Evolutionary conservation across 1,140 invertebrate species (phyloP), one percentile per base, ranked within the genome.

Genomic region (Neuroterus valhalla): DNA sequence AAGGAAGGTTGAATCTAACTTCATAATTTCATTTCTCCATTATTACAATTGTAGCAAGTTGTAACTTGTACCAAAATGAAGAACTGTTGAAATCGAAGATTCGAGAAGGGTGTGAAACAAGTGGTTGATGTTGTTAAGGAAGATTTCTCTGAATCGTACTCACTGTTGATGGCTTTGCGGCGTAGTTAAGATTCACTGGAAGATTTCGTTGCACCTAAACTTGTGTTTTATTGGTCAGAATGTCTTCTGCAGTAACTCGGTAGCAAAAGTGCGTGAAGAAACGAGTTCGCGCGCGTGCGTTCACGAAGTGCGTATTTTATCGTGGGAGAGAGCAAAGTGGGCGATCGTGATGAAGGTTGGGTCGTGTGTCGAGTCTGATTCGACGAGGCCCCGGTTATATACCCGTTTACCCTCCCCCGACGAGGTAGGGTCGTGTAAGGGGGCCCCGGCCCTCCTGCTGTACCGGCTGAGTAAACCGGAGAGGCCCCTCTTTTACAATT

Each of bases 311-410:
- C 78, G 78, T 74, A 72, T 80, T 80, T 62, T 31, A 62, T 21
- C 31, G 31, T 8, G 71, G 71, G 78, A 76, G 73, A 68, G 71
- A 77, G 46, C 66, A 72, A 69, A 78, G 52, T 67, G 71, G 67
- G 68, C 62, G 68, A 69, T 81, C 83, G 81, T 81, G 84, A 87
- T 82, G 88, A 89, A 86, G 87, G 85, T 89, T 87, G 86, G 86
- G 84, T 88, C 85, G 86, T 89, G 85, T 89, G 88, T 90, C 89
- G 86, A 85, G 86, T 78, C 80, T 78, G 83, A 89, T 85, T 87
- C 81, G 79, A 77, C 82, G 85, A 84, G 86, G 82, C 85, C 82
- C 81, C 81, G 88, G 85, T 90, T 90, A 88, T 90, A 90, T 90
- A 90, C 86, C 85, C 86, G 77, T 82, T 84, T 82, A 83, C 87